Evolutionary conservation across 2,888 invertebrate species (phyloP), one percentile per base, ranked within the genome.

Genomic region (Rotaria magnacalcarata): DNA sequence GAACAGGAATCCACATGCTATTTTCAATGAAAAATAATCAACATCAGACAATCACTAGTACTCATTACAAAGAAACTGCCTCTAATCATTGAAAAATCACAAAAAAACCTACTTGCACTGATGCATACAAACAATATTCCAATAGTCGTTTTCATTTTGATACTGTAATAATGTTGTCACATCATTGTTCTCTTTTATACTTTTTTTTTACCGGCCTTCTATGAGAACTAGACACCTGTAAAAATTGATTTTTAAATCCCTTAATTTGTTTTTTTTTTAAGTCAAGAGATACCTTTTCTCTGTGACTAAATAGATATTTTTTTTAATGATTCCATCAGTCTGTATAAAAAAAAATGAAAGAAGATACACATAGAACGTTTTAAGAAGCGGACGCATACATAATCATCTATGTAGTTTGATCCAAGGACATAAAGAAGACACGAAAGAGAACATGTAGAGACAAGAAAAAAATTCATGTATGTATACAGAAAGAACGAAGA

Each of bases 311-410:
- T 54, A 54, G 19, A 54, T 67, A 27, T 27, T 60, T 14, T 8
- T 67, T 67, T 67, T 67, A 67, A 67, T 67, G n/a, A 27, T 67
- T 67, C 67, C 67, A 67, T 67, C 67, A 67, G 34, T 67, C 27
- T 16, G 67, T 67, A 67, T 67, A 67, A 67, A 67, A 67, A 67
- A 67, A 27, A n/a, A 34, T 16, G n/a, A 67, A 67, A 67, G 27
- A 67, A n/a, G 27, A 67, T 60, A 67, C 34, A 67, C 8, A 16
- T 34, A 16, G 27, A 67, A 67, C 67, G 67, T 67, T 34, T 34
- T 34, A 34, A 67, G 67, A 34, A n/a, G 67, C 34, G 67, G 67
- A 67, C 27, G 34, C 27, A 67, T 27, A 67, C 67, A 67, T 67
- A 67, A 67, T 34, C 67, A 67, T 27, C 34, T 67, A 67, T 67